A percentile compares a stretch with the other conserved stretches of the same genome.
Evolutionary conservation across 2,888 invertebrate species (phyloP).

Genomic region (Coenonympha glycerion): DNA sequence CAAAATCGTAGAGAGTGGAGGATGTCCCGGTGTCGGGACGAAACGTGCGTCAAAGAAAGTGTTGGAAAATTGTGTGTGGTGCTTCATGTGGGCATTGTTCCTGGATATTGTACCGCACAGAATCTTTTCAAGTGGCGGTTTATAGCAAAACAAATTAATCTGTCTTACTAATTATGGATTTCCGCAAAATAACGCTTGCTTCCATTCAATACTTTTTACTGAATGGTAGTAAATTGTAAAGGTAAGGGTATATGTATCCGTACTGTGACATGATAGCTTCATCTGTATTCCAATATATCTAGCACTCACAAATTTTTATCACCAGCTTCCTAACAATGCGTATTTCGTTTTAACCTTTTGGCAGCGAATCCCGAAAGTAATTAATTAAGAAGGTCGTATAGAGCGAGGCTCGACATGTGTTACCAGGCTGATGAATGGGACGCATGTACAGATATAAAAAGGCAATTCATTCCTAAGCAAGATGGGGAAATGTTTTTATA

Average conservation of each 20-base stretch:
- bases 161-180: too few relatives aligned
- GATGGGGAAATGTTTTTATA: conserved; percentile 4
- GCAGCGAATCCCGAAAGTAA: conserved; percentile 34
- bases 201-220: too few relatives aligned
- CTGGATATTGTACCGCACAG: too few relatives aligned
- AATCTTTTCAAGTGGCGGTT: too few relatives aligned
- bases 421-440: conserved; percentile 30
- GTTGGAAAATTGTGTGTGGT: too few relatives aligned
- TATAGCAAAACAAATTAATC: too few relatives aligned
- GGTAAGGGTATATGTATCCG: not conserved
- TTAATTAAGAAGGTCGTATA: conserved; percentile 44
- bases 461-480: conserved; percentile 22
- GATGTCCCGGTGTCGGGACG: too few relatives aligned
- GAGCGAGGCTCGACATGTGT: conserved; percentile 34
- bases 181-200: too few relatives aligned
- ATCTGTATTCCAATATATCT: not conserved
- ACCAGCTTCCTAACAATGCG: conserved; percentile 17
- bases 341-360: conserved; percentile 27
- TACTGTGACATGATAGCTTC: not conserved
- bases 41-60: too few relatives aligned
- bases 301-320: conserved; percentile 16
- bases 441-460: conserved; percentile 23
- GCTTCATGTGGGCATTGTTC: too few relatives aligned
- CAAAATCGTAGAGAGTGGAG: too few relatives aligned
- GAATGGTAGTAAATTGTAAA: not conserved